These are phyloP conservation scores for Melanotus villosus DNA, from an alignment of 2,888 invertebrate genomes.

Conservation along the genomic window DNA sequence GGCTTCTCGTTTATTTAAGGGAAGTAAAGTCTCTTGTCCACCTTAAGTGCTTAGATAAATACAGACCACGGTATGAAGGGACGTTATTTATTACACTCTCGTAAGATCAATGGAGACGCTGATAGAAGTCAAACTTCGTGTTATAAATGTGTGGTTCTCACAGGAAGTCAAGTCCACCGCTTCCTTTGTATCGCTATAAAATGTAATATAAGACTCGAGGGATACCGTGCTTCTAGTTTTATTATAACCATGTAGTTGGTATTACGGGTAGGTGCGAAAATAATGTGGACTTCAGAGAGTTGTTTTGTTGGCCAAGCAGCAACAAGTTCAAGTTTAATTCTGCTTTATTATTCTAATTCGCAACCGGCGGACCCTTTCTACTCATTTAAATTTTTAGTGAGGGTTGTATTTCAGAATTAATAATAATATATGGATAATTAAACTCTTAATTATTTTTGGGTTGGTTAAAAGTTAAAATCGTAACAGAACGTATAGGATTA, in stretches of 20 bases:
- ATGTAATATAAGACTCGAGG: constrained; percentile 34
- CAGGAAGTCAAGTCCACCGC: constrained; percentile 43
- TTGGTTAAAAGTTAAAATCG: no score
- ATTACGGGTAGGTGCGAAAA: constrained; percentile 2
- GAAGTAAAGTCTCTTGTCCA: constrained; percentile 41
- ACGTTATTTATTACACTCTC: constrained; percentile 42
- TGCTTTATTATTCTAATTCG: no score
- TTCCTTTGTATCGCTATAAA: constrained; percentile 44
- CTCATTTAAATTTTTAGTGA: no score
- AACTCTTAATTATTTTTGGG: no score
- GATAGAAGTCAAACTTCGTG: constrained; percentile 43
- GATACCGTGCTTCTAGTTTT: constrained; percentile 26
- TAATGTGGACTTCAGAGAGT: background rate
- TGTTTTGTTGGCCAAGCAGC: no score
- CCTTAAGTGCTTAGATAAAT: constrained; percentile 42
- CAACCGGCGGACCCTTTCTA: no score
- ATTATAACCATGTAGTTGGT: constrained; percentile 18
- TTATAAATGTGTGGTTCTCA: constrained; percentile 35
- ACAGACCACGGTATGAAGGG: constrained; percentile 32
- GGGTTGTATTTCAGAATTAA: no score
- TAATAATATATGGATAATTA: no score
- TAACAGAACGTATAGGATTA: no score
- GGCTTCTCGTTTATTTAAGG: constrained; percentile 26
- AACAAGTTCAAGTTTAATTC: no score
- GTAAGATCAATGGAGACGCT: constrained; percentile 41